Percentiles rank a stretch among this genome's conserved stretches.
These are phyloP conservation scores for Antennarius maculatus DNA, from an alignment of 2,797 vertebrate genomes.

Conservation along the genomic window DNA sequence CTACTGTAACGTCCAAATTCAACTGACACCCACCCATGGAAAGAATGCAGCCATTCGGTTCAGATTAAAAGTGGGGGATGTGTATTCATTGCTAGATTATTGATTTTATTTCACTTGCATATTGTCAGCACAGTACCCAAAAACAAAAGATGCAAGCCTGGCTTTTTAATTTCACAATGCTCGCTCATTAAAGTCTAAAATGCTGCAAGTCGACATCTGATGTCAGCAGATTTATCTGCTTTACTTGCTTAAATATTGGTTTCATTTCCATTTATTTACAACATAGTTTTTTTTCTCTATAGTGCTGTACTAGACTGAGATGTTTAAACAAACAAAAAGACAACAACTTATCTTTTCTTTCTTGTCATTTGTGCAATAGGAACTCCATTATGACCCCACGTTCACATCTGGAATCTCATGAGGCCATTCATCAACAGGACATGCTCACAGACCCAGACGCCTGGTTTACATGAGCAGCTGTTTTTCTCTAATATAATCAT, in stretches of 20 bases:
- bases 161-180: conserved; percentile 7
- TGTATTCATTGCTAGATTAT: not conserved
- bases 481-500: conserved; percentile 40
- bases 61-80: not conserved
- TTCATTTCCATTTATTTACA: not conserved
- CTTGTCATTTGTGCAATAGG: not conserved
- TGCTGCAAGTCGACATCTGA: conserved; percentile 4
- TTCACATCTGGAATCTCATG: conserved; percentile 31
- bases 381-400: conserved; percentile 23
- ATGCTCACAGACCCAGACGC: conserved; percentile 32
- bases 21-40: conserved; percentile 7
- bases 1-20: conserved; percentile 10
- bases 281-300: not conserved
- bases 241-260: conserved; percentile 1
- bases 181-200: conserved; percentile 13
- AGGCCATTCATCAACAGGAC: conserved; percentile 38
- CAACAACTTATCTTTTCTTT: not conserved
- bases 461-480: conserved; percentile 31
- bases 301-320: not conserved
- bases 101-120: conserved; percentile 15
- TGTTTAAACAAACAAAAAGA: not conserved
- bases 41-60: conserved; percentile 10
- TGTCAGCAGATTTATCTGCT: conserved; percentile 10
- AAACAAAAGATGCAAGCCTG: conserved; percentile 1
- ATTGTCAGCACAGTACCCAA: conserved; percentile 8